Conservation (phyloP, 2,888 invertebrate genomes). For the Salticus scenicus region DNA sequence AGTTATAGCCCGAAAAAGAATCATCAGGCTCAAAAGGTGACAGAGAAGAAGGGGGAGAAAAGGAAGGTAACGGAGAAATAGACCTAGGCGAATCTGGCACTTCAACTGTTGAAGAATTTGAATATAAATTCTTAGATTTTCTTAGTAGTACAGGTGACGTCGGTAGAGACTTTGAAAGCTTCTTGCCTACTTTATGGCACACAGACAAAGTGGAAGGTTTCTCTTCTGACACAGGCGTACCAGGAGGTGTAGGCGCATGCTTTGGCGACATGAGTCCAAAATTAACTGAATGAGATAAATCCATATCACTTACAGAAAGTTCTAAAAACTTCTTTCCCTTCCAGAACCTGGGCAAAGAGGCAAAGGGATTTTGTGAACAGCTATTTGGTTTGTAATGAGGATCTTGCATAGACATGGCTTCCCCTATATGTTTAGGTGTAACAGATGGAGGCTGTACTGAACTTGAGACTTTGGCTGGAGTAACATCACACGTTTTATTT, state of each 20-base stretch:
- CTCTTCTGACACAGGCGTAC: conserved; percentile 73
- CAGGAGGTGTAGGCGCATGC: conserved; percentile 74
- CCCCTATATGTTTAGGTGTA: conserved; percentile 83
- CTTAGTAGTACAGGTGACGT: conserved; percentile 66
- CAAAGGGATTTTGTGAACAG: conserved; percentile 82
- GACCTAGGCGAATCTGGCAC: conserved; percentile 53
- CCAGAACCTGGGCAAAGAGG: conserved; percentile 84
- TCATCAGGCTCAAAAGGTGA: conserved; percentile 61
- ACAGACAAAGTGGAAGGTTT: neutral
- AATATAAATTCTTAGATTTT: conserved; percentile 50
- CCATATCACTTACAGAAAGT: conserved; percentile 75
- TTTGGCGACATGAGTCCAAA: conserved; percentile 84
- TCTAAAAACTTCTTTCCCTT: conserved; percentile 86
- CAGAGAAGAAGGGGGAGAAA: conserved; percentile 53
- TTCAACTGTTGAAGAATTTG: conserved; percentile 32
- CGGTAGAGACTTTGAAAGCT: conserved; percentile 59
- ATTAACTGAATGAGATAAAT: conserved; percentile 82
- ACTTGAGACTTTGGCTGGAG: conserved; percentile 32
- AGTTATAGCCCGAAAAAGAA: conserved; percentile 38
- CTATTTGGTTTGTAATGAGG: conserved; percentile 75
- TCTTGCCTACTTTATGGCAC: neutral
- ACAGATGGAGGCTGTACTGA: conserved; percentile 71
- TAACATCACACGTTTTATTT: neutral
- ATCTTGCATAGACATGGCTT: conserved; percentile 83
- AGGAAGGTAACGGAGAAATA: conserved; percentile 47